These are phyloP conservation scores for Ceyx cyanopectus DNA, from an alignment of 2,113 vertebrate genomes.

Conservation along the genomic window DNA sequence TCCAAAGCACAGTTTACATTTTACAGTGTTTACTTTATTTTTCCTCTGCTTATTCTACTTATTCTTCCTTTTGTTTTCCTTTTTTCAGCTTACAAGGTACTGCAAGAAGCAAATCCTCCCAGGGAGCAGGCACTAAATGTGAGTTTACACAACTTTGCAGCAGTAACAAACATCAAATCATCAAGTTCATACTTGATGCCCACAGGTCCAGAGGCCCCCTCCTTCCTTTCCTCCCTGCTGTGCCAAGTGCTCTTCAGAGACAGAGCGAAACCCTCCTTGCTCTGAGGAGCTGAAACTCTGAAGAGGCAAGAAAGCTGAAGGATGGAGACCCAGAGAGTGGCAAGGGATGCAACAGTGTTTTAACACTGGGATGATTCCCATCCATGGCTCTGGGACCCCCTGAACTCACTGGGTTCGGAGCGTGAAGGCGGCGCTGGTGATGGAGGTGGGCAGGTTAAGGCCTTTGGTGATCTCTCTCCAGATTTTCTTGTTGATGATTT, in stretches of 20 bases:
- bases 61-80: background rate
- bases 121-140: background rate
- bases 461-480: constrained; percentile 99
- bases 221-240: background rate
- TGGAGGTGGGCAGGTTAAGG: constrained; percentile 95
- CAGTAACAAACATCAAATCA: rapidly evolving
- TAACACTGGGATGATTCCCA: background rate
- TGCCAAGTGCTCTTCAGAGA: background rate
- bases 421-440: constrained; percentile 97
- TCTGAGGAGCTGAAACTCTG: background rate
- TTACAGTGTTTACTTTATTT: background rate
- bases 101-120: background rate
- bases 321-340: background rate
- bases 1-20: background rate
- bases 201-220: background rate
- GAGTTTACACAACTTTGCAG: too few species aligned
- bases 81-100: background rate
- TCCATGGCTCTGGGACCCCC: rapidly evolving
- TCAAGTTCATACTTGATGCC: background rate
- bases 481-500: constrained; percentile 98
- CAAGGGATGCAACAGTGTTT: rapidly evolving
- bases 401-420: constrained; percentile 92
- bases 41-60: background rate
- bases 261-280: background rate
- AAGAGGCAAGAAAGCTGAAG: background rate